Base-by-base conservation (phyloP, 2,113 vertebrate genomes). In the Aleadryas rufinucha region DNA sequence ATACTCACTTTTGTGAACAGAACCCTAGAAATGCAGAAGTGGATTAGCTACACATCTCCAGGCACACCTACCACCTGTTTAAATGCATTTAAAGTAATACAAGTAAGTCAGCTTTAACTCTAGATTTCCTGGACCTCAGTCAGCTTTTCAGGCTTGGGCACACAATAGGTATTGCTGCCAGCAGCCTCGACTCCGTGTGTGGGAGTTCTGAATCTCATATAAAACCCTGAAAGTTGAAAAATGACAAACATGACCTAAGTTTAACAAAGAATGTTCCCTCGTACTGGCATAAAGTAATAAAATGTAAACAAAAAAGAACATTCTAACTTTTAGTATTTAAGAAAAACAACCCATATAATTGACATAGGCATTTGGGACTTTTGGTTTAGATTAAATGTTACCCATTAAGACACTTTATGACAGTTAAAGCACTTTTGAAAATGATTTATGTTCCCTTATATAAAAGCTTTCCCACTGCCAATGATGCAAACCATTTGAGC, bases 381-480 rank as follows among this genome's bases (percentile, higher is more conserved):
- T 93, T 33, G 60, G 54, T 59, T 80, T 80, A 71, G 87, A 76
- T 91, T 81, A 88, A 94, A 70, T 59, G n/a, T 39, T 74, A 74
- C 33, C 71, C 54, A 88, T 76, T 64, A 79, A 65, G 66, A 85
- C 0, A 1, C 63, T 91, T 90, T 68, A 75, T 66, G 79, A 66
- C 54, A 85, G 85, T 28, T 70, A 93, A 85, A 88, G 85, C 88
- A 54, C 56, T 93, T 91, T 22, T 42, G n/a, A 85, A 90, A 74
- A 47, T 81, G 19, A 95, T 93, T 93, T 92, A 86, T 75, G 26
- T 70, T 86, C 33, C 60, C 64, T 78, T 86, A 84, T 11, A n/a
- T 71, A 86, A 97, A 95, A 95, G 82, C 56, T 56, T 84, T 72
- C 66, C 71, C 60, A 27, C 70, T 93, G 93, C 50, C 91, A 90